Conservation (phyloP, 1,140 invertebrate species). For the Chymomyza costata region DNA sequence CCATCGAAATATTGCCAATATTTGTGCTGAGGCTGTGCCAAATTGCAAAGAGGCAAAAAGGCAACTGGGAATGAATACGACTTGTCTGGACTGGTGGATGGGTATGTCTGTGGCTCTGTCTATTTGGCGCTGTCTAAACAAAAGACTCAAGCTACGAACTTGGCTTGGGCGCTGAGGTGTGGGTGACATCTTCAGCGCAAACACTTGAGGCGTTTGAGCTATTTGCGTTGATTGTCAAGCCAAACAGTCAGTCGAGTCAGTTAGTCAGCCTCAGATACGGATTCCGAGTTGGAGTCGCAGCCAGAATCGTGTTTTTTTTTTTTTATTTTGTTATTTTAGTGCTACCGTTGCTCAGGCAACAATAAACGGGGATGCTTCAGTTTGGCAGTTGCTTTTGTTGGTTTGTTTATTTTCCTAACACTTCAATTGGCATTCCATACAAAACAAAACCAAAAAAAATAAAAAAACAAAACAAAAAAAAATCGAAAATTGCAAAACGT, state of each 20-base stretch:
- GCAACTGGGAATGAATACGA: conserved; percentile 18
- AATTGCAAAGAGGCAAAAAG: conserved; percentile 56
- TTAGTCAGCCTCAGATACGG: conserved; percentile 8
- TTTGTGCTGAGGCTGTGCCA: conserved; percentile 57
- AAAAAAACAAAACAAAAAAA: conserved; percentile 18
- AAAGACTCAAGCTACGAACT: conserved; percentile 69
- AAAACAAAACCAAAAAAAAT: no score
- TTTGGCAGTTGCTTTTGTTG: conserved; percentile 30
- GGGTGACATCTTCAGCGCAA: conserved; percentile 68
- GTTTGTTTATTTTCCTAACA: conserved; percentile 72
- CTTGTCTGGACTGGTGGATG: conserved; percentile 8
- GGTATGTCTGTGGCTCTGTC: no score
- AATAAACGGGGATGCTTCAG: conserved; percentile 65
- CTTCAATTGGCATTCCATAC: conserved; percentile 72
- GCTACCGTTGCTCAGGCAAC: conserved; percentile 58
- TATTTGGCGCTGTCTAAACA: conserved; percentile 63
- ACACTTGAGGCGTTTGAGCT: conserved; percentile 72
- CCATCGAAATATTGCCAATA: conserved; percentile 50
- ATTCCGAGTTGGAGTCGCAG: not conserved
- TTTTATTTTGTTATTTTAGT: conserved; percentile 54
- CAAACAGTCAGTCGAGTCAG: conserved; percentile 20
- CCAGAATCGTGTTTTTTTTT: conserved; percentile 64
- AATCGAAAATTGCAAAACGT: conserved; percentile 73
- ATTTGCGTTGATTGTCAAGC: conserved; percentile 70
- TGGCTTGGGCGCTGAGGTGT: conserved; percentile 57